phyloP scores from a whole-genome alignment of 92 coral and sea anemone genomes.

The Porites lobata region DNA sequence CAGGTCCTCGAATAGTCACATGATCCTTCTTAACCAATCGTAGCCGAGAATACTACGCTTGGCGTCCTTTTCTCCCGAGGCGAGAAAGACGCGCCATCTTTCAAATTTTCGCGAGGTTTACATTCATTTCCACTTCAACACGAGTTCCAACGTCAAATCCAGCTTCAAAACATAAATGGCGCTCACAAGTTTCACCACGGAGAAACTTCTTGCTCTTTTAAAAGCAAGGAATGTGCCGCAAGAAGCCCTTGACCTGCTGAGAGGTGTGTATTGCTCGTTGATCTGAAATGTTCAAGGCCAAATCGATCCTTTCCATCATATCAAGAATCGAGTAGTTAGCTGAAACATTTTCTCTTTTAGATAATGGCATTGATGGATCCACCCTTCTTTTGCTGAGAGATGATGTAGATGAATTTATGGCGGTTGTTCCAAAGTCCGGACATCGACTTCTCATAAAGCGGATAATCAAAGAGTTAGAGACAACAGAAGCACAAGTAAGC shows the following conservation, averaged over 20 bases:
- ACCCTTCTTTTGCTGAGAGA: slow-evolving; percentile 15
- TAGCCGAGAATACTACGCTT: not conserved
- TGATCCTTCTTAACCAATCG: not conserved
- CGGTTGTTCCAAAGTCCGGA: slow-evolving; percentile 36
- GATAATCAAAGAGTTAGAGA: slow-evolving; percentile 15
- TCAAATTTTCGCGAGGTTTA: not conserved
- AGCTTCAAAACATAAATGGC: not conserved
- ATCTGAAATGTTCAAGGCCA: not conserved
- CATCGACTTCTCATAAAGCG: slow-evolving; percentile 43
- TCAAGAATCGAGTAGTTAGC: not conserved
- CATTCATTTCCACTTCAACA: not conserved
- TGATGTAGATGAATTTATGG: slow-evolving; percentile 12
- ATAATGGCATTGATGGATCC: slow-evolving; percentile 13
- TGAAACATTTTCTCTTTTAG: slow-evolving; percentile 19
- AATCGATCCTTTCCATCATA: not conserved
- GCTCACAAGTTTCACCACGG: slow-evolving; percentile 1
- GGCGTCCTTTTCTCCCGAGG: not conserved
- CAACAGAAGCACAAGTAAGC: slow-evolving; percentile 4
- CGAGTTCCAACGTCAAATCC: not conserved
- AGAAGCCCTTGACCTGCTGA: slow-evolving; percentile 27
- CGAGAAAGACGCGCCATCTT: not conserved
- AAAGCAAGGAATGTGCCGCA: slow-evolving; percentile 1
- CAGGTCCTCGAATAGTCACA: not conserved
- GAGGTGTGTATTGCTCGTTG: slow-evolving; percentile 19
- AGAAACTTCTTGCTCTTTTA: slow-evolving; percentile 3